These are phyloP conservation scores for Stylophora pistillata DNA, from an alignment of 64 coral and sea anemone genomes.

Conservation along the genomic window DNA sequence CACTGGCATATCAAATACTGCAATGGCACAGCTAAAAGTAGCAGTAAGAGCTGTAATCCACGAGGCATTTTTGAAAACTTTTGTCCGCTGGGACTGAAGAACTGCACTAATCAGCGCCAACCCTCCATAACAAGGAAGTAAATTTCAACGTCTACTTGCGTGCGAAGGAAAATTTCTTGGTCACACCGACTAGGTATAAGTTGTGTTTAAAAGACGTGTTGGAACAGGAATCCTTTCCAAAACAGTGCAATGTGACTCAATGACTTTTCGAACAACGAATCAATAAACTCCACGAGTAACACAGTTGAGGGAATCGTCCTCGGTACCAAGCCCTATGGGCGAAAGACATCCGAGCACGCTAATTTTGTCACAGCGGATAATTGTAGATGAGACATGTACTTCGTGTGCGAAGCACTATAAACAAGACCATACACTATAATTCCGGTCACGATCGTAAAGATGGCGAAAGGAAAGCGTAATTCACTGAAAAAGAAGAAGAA, in stretches of 20 bases:
- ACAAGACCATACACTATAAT: not conserved
- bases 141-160: not conserved
- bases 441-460: not conserved
- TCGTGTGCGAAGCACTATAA: not conserved
- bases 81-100: too few species aligned
- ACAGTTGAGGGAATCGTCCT: slow-evolving; percentile 24
- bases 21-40: slow-evolving; percentile 70
- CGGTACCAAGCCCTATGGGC: not conserved
- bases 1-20: slow-evolving; percentile 81
- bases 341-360: not conserved
- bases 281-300: slow-evolving; percentile 14
- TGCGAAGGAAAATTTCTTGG: not conserved
- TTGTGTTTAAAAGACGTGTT: slow-evolving; percentile 20
- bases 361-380: not conserved
- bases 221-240: not conserved
- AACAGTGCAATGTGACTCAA: not conserved
- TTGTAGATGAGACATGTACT: not conserved
- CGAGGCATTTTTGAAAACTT: slow-evolving; percentile 38
- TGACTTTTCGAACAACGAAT: slow-evolving; percentile 4
- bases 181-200: not conserved
- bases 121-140: not conserved
- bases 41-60: slow-evolving; percentile 54
- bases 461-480: slow-evolving; percentile 13
- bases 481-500: slow-evolving; percentile 16
- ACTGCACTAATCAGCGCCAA: too few species aligned